These are phyloP conservation scores for Coregonus sp. DNA, from an alignment of 2,797 vertebrate genomes.

Conservation along the genomic window DNA sequence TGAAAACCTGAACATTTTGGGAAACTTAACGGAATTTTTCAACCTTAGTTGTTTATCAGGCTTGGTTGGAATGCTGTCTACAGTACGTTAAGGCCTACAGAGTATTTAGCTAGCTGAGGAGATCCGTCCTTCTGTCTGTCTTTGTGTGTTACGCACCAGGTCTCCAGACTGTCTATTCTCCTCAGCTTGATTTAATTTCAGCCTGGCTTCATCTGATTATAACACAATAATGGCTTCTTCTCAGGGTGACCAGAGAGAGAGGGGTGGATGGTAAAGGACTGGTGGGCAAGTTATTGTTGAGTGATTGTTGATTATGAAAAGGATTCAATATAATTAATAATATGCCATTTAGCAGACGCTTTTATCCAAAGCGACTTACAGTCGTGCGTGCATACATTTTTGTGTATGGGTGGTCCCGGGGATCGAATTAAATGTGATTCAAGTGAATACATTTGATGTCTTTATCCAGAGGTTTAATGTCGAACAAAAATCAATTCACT, in stretches of 20 bases:
- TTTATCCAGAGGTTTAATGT: background rate
- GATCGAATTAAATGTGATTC: background rate
- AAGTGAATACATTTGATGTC: background rate
- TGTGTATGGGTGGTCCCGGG: too few species aligned
- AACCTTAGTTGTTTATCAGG: background rate
- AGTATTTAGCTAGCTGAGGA: background rate
- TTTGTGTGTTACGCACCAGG: constrained; percentile 52
- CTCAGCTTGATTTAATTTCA: background rate
- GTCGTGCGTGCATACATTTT: too few species aligned
- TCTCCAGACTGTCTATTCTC: constrained; percentile 8
- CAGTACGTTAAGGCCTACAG: background rate
- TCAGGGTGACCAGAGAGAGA: background rate
- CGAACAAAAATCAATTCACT: background rate
- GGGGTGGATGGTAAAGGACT: background rate
- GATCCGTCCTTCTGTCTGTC: constrained; percentile 34
- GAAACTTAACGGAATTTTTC: background rate
- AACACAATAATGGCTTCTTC: constrained; percentile 12
- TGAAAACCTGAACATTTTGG: background rate
- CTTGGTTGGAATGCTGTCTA: background rate
- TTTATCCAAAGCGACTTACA: too few species aligned
- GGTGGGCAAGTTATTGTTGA: background rate
- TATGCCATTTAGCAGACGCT: too few species aligned
- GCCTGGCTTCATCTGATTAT: constrained; percentile 13
- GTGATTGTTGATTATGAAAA: background rate
- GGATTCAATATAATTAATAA: background rate